phyloP scores from a whole-genome alignment of 2,888 invertebrate genomes.

The Sericinus montela region DNA sequence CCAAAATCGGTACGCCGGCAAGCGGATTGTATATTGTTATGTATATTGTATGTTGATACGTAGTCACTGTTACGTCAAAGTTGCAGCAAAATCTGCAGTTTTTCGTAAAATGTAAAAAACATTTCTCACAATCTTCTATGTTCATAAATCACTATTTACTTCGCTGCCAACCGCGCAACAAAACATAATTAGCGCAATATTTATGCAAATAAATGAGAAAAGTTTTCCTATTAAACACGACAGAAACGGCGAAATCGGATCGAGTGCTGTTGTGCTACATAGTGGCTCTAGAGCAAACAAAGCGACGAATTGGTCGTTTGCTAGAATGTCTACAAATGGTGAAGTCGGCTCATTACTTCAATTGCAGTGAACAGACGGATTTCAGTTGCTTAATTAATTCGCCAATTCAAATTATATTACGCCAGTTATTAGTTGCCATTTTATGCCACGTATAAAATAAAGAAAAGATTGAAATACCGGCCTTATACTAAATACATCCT shows the following conservation, averaged over 20 bases:
- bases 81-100: too few relatives aligned
- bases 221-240: slow-evolving; percentile 14
- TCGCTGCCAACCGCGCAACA: background rate
- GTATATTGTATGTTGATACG: too few relatives aligned
- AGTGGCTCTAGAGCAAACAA: slow-evolving; percentile 1
- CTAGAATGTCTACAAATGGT: slow-evolving; percentile 5
- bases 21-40: too few relatives aligned
- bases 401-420: background rate
- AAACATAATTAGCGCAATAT: slow-evolving; percentile 11
- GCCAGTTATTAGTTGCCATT: too few relatives aligned
- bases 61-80: too few relatives aligned
- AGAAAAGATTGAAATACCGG: too few relatives aligned
- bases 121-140: too few relatives aligned
- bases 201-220: slow-evolving; percentile 16
- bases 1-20: too few relatives aligned
- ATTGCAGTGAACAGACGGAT: slow-evolving; percentile 8
- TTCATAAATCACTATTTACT: background rate
- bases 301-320: slow-evolving; percentile 12
- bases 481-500: too few relatives aligned
- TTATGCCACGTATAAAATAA: too few relatives aligned
- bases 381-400: slow-evolving; percentile 10
- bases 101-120: too few relatives aligned
- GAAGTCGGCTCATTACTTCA: slow-evolving; percentile 10
- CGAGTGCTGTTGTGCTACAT: slow-evolving; percentile 5
- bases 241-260: slow-evolving; percentile 12